Evolutionary conservation across 2,888 invertebrate genomes (phyloP), one percentile per base, ranked within the genome.

Genomic region (Drosophila fulvimacula): DNA sequence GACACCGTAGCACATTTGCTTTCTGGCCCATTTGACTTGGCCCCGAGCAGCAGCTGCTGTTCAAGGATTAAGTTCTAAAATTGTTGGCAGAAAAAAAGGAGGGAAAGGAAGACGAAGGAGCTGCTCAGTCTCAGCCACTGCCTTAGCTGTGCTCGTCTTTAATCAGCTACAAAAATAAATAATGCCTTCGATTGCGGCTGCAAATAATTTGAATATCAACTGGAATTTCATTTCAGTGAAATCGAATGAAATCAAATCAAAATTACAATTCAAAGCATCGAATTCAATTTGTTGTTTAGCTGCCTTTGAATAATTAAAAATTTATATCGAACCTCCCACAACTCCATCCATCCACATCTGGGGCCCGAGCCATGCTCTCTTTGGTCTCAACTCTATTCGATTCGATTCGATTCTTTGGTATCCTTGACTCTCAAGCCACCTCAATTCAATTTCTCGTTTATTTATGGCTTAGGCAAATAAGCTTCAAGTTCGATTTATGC

Each of bases 41-140:
- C 21, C n/a, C 24, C 38, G 21, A 38, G 52, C 30, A 32, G 30
- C 30, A 7, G 15, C 17, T 44, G 27, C 48, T 30, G 53, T 48
- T 41, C 39, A 34, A 57, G 61, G 61, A 76, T 76, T 66, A 76
- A 44, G 61, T 52, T 76, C 61, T 38, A 48, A 70, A 70, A 61
- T 48, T 39, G 46, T 17, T 46, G 30, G 34, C 27, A 6, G 27
- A 30, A 42, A 46, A 51, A 75, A 69, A 51, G 39, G 3, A 63
- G 55, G 34, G 3, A 19, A 5, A 9, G 15, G 10, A 27, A 39
- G 17, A 30, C 32, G 32, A 48, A 17, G 32, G 19, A 1, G 51
- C 56, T 46, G 63, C 63, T 63, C 34, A 55, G 41, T 59, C 46
- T 58, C 73, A 73, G 73, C 13, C 30, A 3, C 49, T 15, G 15